phyloP scores from a whole-genome alignment of 1,140 invertebrate species.

The Drosophila ohnishii region DNA sequence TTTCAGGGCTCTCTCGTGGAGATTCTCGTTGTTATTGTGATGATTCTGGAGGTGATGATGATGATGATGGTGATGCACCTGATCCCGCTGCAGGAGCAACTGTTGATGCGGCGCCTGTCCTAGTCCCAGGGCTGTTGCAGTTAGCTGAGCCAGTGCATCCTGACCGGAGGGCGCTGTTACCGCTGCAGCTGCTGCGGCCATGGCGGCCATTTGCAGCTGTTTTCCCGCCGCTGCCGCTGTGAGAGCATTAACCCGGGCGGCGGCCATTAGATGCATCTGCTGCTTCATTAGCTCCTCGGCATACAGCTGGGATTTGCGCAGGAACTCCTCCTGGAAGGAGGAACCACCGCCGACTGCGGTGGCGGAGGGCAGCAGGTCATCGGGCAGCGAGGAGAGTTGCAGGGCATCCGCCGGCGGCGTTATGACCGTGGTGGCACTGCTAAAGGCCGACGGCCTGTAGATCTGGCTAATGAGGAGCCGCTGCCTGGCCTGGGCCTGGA shows the following conservation, averaged over 20 bases:
- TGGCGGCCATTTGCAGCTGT: slow-evolving; percentile 69
- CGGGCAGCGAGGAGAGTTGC: slow-evolving; percentile 1
- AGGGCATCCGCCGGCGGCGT: slow-evolving; percentile 14
- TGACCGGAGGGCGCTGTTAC: slow-evolving; percentile 43
- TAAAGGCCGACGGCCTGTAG: slow-evolving; percentile 74
- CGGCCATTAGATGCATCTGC: slow-evolving; percentile 82
- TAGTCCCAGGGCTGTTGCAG: slow-evolving; percentile 59
- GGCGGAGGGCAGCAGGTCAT: neutral
- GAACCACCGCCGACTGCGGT: slow-evolving; percentile 22
- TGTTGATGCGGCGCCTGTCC: slow-evolving; percentile 49
- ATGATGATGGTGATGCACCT: slow-evolving; percentile 27
- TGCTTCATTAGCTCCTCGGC: slow-evolving; percentile 83
- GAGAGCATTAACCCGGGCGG: slow-evolving; percentile 73
- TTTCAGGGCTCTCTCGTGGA: slow-evolving; percentile 88
- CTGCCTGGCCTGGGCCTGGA: slow-evolving; percentile 56
- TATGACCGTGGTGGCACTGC: slow-evolving; percentile 49
- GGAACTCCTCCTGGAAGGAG: slow-evolving; percentile 79
- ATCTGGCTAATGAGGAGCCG: slow-evolving; percentile 63
- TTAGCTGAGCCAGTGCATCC: slow-evolving; percentile 69
- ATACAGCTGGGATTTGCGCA: slow-evolving; percentile 81
- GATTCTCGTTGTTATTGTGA: slow-evolving; percentile 62
- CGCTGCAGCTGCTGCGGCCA: slow-evolving; percentile 67
- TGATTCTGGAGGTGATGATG: slow-evolving; percentile 46
- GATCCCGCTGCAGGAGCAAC: slow-evolving; percentile 43
- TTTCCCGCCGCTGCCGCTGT: slow-evolving; percentile 67